A percentile compares a stretch with the other conserved stretches of the same genome.
phyloP scores from a whole-genome alignment of 2,797 vertebrate genomes.

The Fratercula arctica region DNA sequence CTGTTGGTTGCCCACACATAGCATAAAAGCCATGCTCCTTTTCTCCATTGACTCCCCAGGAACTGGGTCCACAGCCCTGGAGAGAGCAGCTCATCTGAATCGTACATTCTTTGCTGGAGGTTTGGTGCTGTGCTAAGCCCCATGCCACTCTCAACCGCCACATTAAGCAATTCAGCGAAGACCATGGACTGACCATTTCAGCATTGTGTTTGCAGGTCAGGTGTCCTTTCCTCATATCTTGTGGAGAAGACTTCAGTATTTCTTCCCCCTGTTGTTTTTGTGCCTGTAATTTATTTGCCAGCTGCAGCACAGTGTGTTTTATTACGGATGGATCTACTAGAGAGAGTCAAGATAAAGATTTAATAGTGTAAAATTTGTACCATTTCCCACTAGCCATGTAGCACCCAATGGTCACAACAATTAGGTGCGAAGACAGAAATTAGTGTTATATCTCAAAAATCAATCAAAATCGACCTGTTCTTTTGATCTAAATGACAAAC shows the following conservation, averaged over 20 bases:
- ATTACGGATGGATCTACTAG: not conserved
- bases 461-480: fast-evolving
- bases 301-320: not conserved
- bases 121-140: not conserved
- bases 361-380: not conserved
- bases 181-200: not conserved
- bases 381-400: not conserved
- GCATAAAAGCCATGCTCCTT: not conserved
- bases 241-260: not conserved
- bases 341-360: not conserved
- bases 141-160: not conserved
- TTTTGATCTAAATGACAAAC: not conserved
- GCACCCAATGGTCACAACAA: not conserved
- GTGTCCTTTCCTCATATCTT: not conserved
- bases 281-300: not conserved
- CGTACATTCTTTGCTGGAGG: not conserved
- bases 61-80: not conserved
- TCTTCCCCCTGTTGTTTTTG: not conserved
- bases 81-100: not conserved
- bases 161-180: not conserved
- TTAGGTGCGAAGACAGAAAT: not conserved
- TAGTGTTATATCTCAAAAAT: not conserved
- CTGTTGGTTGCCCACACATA: fast-evolving
- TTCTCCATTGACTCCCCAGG: not conserved
- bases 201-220: not conserved